Base-by-base conservation (phyloP, 2,113 vertebrate genomes). In the Noturus placidus region DNA sequence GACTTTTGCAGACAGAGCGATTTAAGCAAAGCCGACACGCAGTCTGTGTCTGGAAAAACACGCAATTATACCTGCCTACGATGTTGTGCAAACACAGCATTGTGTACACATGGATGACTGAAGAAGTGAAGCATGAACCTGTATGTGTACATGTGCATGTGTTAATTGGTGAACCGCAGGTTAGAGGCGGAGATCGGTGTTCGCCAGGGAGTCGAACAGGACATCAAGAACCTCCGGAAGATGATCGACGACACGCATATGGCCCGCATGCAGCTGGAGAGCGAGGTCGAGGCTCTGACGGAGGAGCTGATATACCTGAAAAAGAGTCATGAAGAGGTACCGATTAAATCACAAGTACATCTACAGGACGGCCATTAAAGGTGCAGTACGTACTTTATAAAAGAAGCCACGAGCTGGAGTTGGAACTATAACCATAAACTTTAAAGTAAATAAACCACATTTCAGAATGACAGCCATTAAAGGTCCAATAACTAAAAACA, bases 301-400 rank as follows among this genome's bases (percentile, higher is more conserved):
- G 97, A 97, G 90, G 97, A 99, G 90, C 19, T 97, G 89, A 90
- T 97, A 59, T 94, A 2, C 54, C 92, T 98, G 19, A 97, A 84
- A 93, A 97, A 93, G 93, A 97, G 94, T 91, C 97, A 99, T 0
- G 93, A 95, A 38, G 92, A 90, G 92, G 97, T 98, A 93, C 9
- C 6, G 25, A 57, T 91, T 59, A 67, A 5, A 33, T 77, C 77
- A 19, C 14, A 54, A 5, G 56, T 46, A 46, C 42, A 14, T 54
- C 50, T 56, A 57, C 19, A 42, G 69, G 52, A 76, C 69, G 42
- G 33, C 30, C 33, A 25, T 56, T 17, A 38, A 70, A 57, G 11
- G 63, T 20, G 63, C 13, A 54, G 30, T 65, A 10, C 17, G 11
- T 17, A n/a, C 25, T 25, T 52, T 78, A n/a, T n/a, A 78, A 78